Conservation (phyloP, 2,888 invertebrate genomes). For the Orthosia incerta region DNA sequence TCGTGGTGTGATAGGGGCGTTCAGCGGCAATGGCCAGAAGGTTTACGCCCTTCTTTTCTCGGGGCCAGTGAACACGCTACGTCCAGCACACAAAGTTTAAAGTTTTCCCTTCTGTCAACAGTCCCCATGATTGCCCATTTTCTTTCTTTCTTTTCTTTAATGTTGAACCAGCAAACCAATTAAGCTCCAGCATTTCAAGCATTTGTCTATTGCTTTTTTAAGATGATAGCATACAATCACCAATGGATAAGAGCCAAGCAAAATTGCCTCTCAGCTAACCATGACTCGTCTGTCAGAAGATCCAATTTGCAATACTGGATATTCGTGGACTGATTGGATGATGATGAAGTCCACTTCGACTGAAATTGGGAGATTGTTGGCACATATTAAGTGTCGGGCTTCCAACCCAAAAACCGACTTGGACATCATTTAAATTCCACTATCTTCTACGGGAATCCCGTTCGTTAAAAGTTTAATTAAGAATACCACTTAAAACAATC, state of each 20-base stretch:
- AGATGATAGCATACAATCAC: background rate
- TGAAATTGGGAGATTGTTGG: slow-evolving; percentile 1
- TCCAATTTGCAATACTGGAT: slow-evolving; percentile 18
- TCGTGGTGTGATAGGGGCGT: too few species aligned
- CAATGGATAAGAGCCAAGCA: background rate
- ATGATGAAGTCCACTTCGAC: slow-evolving; percentile 8
- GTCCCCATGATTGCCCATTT: too few species aligned
- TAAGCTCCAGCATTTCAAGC: background rate
- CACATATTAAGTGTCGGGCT: background rate
- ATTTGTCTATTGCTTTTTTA: background rate
- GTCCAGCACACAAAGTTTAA: too few species aligned
- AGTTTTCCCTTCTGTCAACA: too few species aligned
- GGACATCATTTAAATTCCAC: background rate
- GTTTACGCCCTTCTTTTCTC: too few species aligned
- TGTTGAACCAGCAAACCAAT: too few species aligned
- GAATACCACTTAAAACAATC: slow-evolving; percentile 33
- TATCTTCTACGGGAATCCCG: background rate
- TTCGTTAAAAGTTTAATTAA: slow-evolving; percentile 17
- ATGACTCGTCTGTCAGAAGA: background rate
- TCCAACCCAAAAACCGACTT: background rate
- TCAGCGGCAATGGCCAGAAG: too few species aligned
- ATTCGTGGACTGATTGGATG: slow-evolving; percentile 4
- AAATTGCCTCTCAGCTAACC: background rate
- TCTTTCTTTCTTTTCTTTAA: too few species aligned
- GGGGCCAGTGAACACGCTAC: too few species aligned